phyloP scores from a whole-genome alignment of 2,888 invertebrate species.

The Tanytarsus gracilentus region DNA sequence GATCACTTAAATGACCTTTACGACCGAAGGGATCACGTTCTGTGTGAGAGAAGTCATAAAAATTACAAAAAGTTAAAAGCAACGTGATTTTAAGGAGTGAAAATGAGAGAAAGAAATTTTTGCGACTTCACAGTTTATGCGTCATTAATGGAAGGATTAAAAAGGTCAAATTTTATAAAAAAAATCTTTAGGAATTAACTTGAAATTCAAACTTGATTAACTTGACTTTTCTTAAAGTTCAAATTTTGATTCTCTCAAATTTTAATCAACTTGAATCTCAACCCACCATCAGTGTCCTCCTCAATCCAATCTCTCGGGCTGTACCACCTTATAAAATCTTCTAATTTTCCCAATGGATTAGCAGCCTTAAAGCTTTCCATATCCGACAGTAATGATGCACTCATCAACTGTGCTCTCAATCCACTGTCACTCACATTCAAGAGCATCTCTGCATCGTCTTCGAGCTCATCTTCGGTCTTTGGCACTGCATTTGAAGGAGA shows the following conservation, averaged over 20 bases:
- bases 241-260: no score
- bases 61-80: no score
- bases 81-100: no score
- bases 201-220: neutral
- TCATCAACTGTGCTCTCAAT: constrained; percentile 87
- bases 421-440: constrained; percentile 79
- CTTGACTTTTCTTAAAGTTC: no score
- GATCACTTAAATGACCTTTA: constrained; percentile 63
- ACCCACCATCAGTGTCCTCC: constrained; percentile 41
- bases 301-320: constrained; percentile 93
- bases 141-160: no score
- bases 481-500: constrained; percentile 51
- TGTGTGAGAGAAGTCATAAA: neutral
- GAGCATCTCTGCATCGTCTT: constrained; percentile 86
- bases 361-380: constrained; percentile 99
- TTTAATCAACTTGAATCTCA: neutral
- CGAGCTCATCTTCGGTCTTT: constrained; percentile 93
- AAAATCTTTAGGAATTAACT: no score
- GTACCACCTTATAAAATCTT: constrained; percentile 97
- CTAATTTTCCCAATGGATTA: constrained; percentile 81
- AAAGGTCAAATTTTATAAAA: no score
- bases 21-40: constrained; percentile 48
- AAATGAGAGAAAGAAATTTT: no score
- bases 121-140: no score
- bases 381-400: constrained; percentile 87